These are phyloP conservation scores for Oreonectes daqikongensis DNA, from an alignment of 2,797 vertebrate species.

Conservation along the genomic window DNA sequence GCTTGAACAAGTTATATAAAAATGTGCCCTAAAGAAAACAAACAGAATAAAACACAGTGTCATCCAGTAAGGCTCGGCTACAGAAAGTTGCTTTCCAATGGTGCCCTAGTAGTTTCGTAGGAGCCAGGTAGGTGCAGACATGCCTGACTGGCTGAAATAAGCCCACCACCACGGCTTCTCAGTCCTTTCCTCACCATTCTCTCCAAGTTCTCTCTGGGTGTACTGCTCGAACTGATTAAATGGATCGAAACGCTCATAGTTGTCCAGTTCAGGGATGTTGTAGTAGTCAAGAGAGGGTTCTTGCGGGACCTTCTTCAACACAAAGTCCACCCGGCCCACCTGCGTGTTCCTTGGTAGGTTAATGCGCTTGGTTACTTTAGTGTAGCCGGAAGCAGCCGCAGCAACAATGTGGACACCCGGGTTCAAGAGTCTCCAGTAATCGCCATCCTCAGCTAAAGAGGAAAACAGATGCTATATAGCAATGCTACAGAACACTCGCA, in stretches of 20 bases:
- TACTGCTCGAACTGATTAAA: slow-evolving; percentile 81
- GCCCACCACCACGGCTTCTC: slow-evolving; percentile 98
- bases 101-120: slow-evolving; percentile 79
- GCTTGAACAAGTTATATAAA: background rate
- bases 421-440: slow-evolving; percentile 93
- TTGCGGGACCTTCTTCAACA: slow-evolving; percentile 76
- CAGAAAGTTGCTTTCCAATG: slow-evolving; percentile 10
- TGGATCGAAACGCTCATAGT: slow-evolving; percentile 75
- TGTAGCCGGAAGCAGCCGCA: slow-evolving; percentile 86
- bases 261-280: slow-evolving; percentile 72
- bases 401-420: slow-evolving; percentile 85
- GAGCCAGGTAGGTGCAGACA: slow-evolving; percentile 88
- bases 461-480: background rate
- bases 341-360: slow-evolving; percentile 82
- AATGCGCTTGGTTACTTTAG: slow-evolving; percentile 86
- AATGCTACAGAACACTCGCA: background rate
- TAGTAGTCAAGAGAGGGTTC: slow-evolving; percentile 76
- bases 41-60: slow-evolving; percentile 10
- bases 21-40: slow-evolving; percentile 10
- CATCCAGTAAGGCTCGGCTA: slow-evolving; percentile 23
- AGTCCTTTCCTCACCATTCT: slow-evolving; percentile 68
- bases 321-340: slow-evolving; percentile 89
- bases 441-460: slow-evolving; percentile 85
- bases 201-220: slow-evolving; percentile 49
- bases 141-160: slow-evolving; percentile 87